Percentiles rank a stretch among this genome's conserved stretches.
Conservation (phyloP, 2,888 invertebrate genomes). For the Pecten maximus region DNA sequence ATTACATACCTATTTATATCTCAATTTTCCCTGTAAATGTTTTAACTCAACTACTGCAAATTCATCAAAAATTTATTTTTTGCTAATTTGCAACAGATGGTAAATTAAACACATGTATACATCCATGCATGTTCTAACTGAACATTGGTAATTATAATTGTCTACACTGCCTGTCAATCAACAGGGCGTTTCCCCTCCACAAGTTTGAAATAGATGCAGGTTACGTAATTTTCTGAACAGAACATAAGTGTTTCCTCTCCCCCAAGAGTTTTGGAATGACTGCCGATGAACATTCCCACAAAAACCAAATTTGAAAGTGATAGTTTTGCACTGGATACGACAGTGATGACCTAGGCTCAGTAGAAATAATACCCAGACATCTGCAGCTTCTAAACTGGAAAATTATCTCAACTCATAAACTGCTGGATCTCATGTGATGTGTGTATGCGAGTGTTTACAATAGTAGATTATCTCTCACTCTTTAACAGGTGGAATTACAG, state of each 20-base stretch:
- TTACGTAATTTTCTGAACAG: neutral
- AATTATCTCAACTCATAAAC: neutral
- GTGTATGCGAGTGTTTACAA: neutral
- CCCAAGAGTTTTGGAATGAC: neutral
- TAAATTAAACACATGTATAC: neutral
- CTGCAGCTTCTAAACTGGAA: neutral
- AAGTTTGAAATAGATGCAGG: neutral
- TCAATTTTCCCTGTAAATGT: neutral
- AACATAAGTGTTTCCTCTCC: neutral
- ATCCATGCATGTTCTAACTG: neutral
- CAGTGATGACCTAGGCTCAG: slow-evolving; percentile 6
- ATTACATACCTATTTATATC: neutral
- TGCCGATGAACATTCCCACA: neutral
- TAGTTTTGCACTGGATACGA: slow-evolving; percentile 6
- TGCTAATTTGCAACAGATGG: neutral
- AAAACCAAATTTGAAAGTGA: neutral
- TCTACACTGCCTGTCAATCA: neutral
- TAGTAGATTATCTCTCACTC: neutral
- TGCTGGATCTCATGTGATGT: neutral
- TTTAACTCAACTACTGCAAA: neutral
- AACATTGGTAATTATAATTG: neutral
- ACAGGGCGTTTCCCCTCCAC: neutral
- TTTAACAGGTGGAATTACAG: neutral
- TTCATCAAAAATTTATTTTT: neutral
- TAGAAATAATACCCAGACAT: neutral